Base-by-base conservation (phyloP, 2,113 vertebrate genomes). In the Elgaria multicarinata region DNA sequence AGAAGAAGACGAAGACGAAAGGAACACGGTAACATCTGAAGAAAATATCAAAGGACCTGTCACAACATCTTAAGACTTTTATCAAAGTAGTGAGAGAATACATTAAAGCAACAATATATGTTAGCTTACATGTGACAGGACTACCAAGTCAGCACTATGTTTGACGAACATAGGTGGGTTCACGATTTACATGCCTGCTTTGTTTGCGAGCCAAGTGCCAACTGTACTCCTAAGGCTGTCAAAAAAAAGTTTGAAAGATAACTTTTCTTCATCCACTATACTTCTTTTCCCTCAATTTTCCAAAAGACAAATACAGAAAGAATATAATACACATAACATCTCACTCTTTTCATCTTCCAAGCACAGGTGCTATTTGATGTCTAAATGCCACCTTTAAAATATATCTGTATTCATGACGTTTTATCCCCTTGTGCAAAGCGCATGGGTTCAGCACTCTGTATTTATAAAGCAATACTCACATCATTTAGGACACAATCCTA, bases 11-110 rank as follows among this genome's bases (percentile, higher is more conserved):
- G 36, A 67, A 95, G 95, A 93, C 92, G 91, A 96, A 91, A 97
- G 79, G 90, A 94, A 89, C 93, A 94, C 67, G 20, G 92, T 92
- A 97, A 97, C 97, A 97, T 97, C 97, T 97, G 96, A 97, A 95
- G 91, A 92, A 97, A 97, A 97, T 95, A 97, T 97, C 97, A 97
- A 97, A 97, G 97, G 90, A 92, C 94, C 94, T 90, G 96, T 95
- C 93, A 95, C 94, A 97, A 93, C 94, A 93, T 97, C 97, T 96
- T 96, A 97, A 94, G 95, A 93, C 96, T 97, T 97, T 97, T 97
- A 97, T 97, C 96, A 97, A 97, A 97, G 97, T 95, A 97, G 96
- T 96, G 80, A 97, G 92, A 92, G 97, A 97, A 97, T 97, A 96
- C 96, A 97, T 97, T 97, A 97, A 97, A 97, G 97, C 95, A 97